Evolutionary conservation across 1,140 invertebrate species (phyloP).

Genomic region (Saxidomus purpurata): DNA sequence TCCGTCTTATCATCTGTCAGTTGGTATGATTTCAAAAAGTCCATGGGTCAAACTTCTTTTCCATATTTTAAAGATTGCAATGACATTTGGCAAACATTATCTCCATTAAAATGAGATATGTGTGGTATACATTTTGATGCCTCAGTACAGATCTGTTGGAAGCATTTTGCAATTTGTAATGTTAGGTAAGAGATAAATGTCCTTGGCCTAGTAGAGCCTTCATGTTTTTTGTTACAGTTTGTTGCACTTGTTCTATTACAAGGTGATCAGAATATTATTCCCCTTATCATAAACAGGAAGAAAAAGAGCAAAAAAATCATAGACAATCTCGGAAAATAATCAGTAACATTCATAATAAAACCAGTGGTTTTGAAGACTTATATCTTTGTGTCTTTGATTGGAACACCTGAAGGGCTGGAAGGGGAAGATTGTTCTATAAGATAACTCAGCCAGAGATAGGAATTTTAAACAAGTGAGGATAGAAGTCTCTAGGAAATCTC

Average conservation of each 20-base stretch:
- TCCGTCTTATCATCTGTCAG: too few relatives aligned
- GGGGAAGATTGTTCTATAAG: conserved; percentile 3
- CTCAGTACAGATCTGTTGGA: too few relatives aligned
- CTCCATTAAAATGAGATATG: too few relatives aligned
- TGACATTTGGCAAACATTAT: too few relatives aligned
- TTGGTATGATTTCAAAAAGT: too few relatives aligned
- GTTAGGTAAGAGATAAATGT: too few relatives aligned
- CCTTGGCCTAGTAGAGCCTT: too few relatives aligned
- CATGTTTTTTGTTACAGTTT: too few relatives aligned
- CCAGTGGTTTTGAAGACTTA: conserved; percentile 8
- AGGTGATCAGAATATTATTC: background rate
- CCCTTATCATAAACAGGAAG: conserved; percentile 1
- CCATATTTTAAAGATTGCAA: too few relatives aligned
- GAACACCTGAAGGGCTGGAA: background rate
- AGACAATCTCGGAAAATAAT: background rate
- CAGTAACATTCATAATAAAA: conserved; percentile 18
- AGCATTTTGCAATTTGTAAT: too few relatives aligned
- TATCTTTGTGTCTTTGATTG: background rate
- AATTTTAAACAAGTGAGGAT: background rate
- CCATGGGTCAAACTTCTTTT: too few relatives aligned
- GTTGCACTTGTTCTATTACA: background rate
- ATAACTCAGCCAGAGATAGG: background rate
- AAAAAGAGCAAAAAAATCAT: background rate
- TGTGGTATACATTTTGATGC: too few relatives aligned
- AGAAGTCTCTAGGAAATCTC: background rate